Evolutionary conservation across 1,140 invertebrate genomes (phyloP).

Genomic region (Catajapyx aquilonaris): DNA sequence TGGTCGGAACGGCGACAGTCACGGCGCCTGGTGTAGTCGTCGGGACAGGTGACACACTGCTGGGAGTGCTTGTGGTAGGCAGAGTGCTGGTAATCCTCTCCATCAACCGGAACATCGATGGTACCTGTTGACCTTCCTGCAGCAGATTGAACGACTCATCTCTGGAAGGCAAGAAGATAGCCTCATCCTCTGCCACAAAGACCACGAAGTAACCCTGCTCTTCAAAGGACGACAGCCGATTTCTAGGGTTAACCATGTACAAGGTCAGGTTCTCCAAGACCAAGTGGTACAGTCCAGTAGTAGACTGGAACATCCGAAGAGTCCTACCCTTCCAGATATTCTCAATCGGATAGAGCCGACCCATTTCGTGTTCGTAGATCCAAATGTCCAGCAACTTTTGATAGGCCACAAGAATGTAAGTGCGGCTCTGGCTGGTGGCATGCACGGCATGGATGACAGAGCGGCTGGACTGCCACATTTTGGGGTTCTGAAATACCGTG

Average conservation of each 20-base stretch:
- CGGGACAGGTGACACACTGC: not conserved
- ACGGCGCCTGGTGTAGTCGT: not conserved
- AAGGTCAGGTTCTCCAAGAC: slow-evolving; percentile 7
- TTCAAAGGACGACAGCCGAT: slow-evolving; percentile 7
- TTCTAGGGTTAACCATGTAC: slow-evolving; percentile 9
- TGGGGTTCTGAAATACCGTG: slow-evolving; percentile 9
- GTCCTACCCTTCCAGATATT: slow-evolving; percentile 12
- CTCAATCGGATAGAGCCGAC: slow-evolving; percentile 7
- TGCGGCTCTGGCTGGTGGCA: slow-evolving; percentile 5
- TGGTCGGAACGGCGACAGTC: not conserved
- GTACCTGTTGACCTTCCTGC: not conserved
- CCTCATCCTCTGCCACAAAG: slow-evolving; percentile 8
- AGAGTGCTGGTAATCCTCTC: not conserved
- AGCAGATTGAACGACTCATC: slow-evolving; percentile 7
- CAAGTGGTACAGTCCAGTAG: slow-evolving; percentile 10
- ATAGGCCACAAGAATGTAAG: slow-evolving; percentile 11
- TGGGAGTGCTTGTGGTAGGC: not conserved
- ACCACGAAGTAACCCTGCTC: slow-evolving; percentile 9
- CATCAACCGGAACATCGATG: too few relatives aligned
- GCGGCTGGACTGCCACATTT: slow-evolving; percentile 9
- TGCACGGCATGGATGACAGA: slow-evolving; percentile 9
- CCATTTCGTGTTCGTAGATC: slow-evolving; percentile 11
- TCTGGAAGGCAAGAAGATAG: slow-evolving; percentile 10
- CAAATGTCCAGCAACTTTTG: slow-evolving; percentile 12
- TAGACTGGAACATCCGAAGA: slow-evolving; percentile 10